Conservation (phyloP, 1,140 invertebrate genomes). For the Eurosta solidaginis region DNA sequence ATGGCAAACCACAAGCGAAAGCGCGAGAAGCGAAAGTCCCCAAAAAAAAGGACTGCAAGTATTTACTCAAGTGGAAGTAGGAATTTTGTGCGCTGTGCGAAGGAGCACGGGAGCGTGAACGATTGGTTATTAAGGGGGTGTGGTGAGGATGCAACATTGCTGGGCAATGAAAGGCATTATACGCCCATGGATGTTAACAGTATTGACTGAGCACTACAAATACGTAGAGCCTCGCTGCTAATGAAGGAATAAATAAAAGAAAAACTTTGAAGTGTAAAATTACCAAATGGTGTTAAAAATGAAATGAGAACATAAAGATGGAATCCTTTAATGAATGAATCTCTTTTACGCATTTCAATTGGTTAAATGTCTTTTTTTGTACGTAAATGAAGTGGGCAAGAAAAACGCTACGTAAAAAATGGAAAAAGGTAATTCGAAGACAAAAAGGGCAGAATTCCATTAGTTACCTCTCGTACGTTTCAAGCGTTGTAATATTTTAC, state of each 20-base stretch:
- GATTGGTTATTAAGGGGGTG: too few species aligned
- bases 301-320: not conserved
- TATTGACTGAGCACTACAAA: not conserved
- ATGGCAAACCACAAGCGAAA: not conserved
- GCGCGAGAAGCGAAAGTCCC: not conserved
- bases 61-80: conserved; percentile 9
- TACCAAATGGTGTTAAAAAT: not conserved
- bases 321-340: not conserved
- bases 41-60: not conserved
- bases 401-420: not conserved
- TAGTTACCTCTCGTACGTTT: too few species aligned
- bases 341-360: not conserved
- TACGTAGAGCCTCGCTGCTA: not conserved
- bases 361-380: not conserved
- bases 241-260: conserved; percentile 1
- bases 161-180: not conserved
- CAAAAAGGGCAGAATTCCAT: too few species aligned
- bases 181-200: too few species aligned
- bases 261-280: conserved; percentile 11
- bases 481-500: too few species aligned
- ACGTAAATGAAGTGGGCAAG: not conserved
- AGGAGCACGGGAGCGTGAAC: too few species aligned
- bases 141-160: too few species aligned
- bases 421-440: not conserved
- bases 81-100: not conserved